A percentile compares a stretch with the other conserved stretches of the same genome.
Evolutionary conservation across 2,888 invertebrate species (phyloP).

Genomic region (Beris chalybata): DNA sequence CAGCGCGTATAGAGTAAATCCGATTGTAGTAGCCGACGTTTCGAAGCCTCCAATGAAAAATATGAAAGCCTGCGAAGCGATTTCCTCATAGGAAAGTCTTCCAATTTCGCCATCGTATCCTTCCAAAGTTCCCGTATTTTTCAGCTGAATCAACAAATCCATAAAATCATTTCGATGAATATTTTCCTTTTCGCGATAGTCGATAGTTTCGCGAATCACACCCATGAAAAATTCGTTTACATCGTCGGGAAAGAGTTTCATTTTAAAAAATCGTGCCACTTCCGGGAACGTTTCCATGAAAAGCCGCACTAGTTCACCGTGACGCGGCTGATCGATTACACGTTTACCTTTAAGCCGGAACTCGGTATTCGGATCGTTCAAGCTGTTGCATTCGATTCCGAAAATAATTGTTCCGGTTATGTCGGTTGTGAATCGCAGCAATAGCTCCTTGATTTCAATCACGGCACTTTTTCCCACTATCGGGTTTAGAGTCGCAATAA

Average conservation of each 20-base stretch:
- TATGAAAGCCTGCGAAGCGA: conserved; percentile 60
- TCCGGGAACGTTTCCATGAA: conserved; percentile 14
- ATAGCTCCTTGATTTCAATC: conserved; percentile 55
- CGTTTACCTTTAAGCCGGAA: conserved; percentile 47
- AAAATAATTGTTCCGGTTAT: conserved; percentile 59
- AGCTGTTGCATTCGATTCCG: conserved; percentile 57
- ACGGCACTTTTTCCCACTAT: neutral
- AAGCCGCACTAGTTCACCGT: neutral
- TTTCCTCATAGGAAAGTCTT: conserved; percentile 54
- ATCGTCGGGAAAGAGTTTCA: conserved; percentile 44
- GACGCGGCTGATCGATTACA: conserved; percentile 28
- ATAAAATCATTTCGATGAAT: conserved; percentile 58
- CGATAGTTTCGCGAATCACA: conserved; percentile 52
- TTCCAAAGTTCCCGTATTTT: conserved; percentile 40
- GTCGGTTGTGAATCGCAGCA: conserved; percentile 58
- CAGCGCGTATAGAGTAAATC: conserved; percentile 58
- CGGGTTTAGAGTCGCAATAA: conserved; percentile 42
- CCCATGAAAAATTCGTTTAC: conserved; percentile 47
- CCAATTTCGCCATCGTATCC: conserved; percentile 12
- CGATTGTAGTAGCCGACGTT: conserved; percentile 58
- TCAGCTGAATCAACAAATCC: conserved; percentile 58
- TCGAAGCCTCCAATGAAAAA: conserved; percentile 62
- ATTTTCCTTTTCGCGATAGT: conserved; percentile 50
- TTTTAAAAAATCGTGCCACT: conserved; percentile 16
- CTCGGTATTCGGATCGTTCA: conserved; percentile 51